Evolutionary conservation across 2,113 vertebrate genomes (phyloP), one percentile per base, ranked within the genome.

Genomic region (Siphamia tubifer): DNA sequence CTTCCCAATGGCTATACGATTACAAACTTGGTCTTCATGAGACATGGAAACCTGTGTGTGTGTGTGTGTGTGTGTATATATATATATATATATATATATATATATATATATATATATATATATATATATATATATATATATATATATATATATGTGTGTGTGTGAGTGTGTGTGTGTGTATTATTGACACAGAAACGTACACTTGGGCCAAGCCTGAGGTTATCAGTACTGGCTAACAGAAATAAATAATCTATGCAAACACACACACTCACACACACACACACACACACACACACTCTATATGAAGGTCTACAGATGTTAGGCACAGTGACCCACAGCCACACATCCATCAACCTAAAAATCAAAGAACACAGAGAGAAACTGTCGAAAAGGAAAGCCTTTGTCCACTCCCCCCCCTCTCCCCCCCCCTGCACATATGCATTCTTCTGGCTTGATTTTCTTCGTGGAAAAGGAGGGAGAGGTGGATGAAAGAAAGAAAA

Each of bases 361-460:
- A 43, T 25, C 45, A 74, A 79, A 74, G 60, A 63, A 52, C 54
- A 68, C 44, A 54, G 48, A 38, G 57, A 49, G 53, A 53, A 48
- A 38, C 31, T 58, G 68, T 44, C 13, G 34, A 68, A 69, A 39
- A 52, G 36, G 56, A 36, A 10, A 32, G 32, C 63, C 76, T 77
- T 74, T 54, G 69, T 53, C 76, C 55, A 34, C 8, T 15, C 61
- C 13, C n/a, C 28, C 49, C 43, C n/a, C 21, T 2, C 12, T 2
- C 36, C 20, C 19, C 24, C 25, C 5, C 4, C 27, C 24, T 9
- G 9, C 38, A 5, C 47, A 53, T 48, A 38, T 47, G 64, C 69
- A 66, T 76, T 82, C 77, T 76, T 76, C 69, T 65, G 66, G 53
- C 57, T 80, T 60, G 64, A 67, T 82, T 77, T 69, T 72, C 68